Conservation (phyloP, 2,113 vertebrate species). For the Isichthys henryi region DNA sequence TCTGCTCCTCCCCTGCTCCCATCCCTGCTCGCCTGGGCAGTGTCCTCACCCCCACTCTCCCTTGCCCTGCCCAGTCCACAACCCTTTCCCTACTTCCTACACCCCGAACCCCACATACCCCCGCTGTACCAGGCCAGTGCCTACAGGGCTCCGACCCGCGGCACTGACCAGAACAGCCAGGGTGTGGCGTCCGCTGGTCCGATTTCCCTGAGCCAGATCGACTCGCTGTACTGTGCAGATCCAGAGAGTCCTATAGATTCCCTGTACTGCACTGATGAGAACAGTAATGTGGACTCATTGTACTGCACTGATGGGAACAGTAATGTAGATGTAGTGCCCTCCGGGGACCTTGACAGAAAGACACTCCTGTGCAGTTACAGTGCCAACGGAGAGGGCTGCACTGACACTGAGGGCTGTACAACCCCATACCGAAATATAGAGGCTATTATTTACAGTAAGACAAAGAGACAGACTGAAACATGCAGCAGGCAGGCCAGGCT, state of each 20-base stretch:
- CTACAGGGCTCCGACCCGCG: constrained; percentile 38
- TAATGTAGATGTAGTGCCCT: constrained; percentile 24
- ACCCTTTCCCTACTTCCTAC: constrained; percentile 59
- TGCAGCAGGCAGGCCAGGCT: constrained; percentile 13
- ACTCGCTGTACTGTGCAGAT: constrained; percentile 13
- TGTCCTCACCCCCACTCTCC: constrained; percentile 59
- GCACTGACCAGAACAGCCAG: constrained; percentile 32
- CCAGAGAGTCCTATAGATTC: constrained; percentile 18
- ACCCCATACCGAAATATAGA: constrained; percentile 68
- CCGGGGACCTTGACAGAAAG: constrained; percentile 20
- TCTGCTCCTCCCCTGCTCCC: background rate
- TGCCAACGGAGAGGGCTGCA: constrained; percentile 15
- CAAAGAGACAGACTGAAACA: background rate
- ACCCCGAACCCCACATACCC: constrained; percentile 47
- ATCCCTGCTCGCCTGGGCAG: constrained; percentile 34
- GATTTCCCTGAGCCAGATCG: background rate
- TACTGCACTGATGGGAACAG: constrained; percentile 7
- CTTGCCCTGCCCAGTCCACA: constrained; percentile 38
- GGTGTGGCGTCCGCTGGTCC: constrained; percentile 7
- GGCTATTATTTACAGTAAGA: constrained; percentile 45
- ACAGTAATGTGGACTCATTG: constrained; percentile 37
- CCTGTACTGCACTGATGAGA: constrained; percentile 9
- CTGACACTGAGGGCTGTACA: constrained; percentile 38
- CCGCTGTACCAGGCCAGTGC: constrained; percentile 44
- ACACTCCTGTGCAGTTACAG: constrained; percentile 11